Evolutionary conservation across 2,797 vertebrate genomes (phyloP), one percentile per base, ranked within the genome.

Genomic region (Margarornis squamiger): DNA sequence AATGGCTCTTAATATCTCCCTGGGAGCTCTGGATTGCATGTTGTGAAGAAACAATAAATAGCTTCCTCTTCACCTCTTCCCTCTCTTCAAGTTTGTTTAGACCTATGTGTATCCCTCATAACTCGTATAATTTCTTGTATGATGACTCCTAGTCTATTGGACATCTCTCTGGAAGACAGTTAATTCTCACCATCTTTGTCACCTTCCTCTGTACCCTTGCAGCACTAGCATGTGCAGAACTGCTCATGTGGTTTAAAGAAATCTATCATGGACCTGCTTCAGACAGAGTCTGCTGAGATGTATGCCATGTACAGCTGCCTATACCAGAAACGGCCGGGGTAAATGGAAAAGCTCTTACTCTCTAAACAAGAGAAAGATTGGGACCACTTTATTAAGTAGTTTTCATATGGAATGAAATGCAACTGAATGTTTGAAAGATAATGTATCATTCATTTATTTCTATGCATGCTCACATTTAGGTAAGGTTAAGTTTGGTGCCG

Each of bases 211-310:
- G 7, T 46, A 30, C 12, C 6, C 5, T 55, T 70, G 10, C n/a
- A 76, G 21, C 36, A 27, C 10, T 21, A 17, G 17, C 2, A 15
- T 20, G 18, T 39, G 23, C 51, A 70, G 41, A 65, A 61, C 14
- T 77, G 18, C 23, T 70, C 14, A 23, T 4, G 34, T 9, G 15
- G 2, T 51, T 67, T 73, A 65, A 72, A 19, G 14, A 51, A 22
- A 19, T 51, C 18, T 61, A 5, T 52, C 36, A 57, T 0, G 1
- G 38, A 49, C 29, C 8, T 1, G 1, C 20, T 78, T 21, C 52
- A 36, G 30, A 19, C 1, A 52, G 6, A 23, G 12, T 6, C 26
- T 76, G 39, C 49, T 55, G 41, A 46, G 45, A 70, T 2, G 6
- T 52, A 54, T 45, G 19, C n/a, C 10, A 18, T 5, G 6, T 36